phyloP scores from a whole-genome alignment of 2,888 invertebrate species.

The Lasioglossum calceatum region DNA sequence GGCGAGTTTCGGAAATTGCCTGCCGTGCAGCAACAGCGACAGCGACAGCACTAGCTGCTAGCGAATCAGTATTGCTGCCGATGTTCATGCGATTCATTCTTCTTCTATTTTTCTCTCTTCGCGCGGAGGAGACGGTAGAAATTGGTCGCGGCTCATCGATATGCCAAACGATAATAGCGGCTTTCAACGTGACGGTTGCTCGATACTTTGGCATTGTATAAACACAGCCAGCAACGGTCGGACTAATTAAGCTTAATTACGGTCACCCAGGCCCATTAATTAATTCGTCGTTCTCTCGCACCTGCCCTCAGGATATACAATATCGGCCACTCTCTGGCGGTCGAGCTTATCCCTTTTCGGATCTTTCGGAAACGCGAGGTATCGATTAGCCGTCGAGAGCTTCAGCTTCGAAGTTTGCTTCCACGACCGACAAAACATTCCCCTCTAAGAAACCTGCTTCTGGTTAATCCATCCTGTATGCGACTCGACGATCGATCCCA shows the following conservation, averaged over 20 bases:
- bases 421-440: conserved; percentile 2
- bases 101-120: background rate
- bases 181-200: conserved; percentile 7
- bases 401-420: too few relatives aligned
- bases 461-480: background rate
- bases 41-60: too few relatives aligned
- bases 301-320: conserved; percentile 48
- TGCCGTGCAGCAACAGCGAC: background rate
- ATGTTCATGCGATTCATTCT: background rate
- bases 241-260: conserved; percentile 86
- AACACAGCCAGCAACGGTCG: conserved; percentile 54
- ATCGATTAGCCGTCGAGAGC: conserved; percentile 15
- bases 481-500: background rate
- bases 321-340: background rate
- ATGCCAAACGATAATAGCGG: conserved; percentile 29
- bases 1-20: background rate
- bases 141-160: conserved; percentile 35
- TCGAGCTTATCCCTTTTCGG: background rate
- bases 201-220: conserved; percentile 44
- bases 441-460: background rate
- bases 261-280: conserved; percentile 84
- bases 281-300: conserved; percentile 64
- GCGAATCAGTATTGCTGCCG: background rate
- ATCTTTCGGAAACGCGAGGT: background rate
- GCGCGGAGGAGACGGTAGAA: background rate